Percentiles rank a stretch among this genome's conserved stretches.
Conservation (phyloP, 2,888 invertebrate species). For the Caenorhabditis doughertyi region DNA sequence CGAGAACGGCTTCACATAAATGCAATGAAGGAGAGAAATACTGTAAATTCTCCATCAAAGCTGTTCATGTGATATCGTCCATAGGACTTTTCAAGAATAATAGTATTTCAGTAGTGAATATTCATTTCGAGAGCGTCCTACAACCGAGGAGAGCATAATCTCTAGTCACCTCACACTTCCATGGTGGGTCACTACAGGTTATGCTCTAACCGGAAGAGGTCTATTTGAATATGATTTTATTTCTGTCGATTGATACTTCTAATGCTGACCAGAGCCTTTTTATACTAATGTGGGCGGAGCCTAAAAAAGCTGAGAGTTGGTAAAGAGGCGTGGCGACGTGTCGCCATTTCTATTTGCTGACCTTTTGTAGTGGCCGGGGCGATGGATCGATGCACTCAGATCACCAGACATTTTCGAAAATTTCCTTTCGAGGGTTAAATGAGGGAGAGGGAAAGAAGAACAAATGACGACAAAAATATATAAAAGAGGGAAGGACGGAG, state of each 20-base stretch:
- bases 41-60: too few species aligned
- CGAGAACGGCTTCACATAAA: too few species aligned
- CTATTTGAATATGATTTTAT: background rate
- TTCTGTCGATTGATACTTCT: background rate
- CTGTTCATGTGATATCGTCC: too few species aligned
- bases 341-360: slow-evolving; percentile 4
- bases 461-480: background rate
- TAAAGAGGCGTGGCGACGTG: slow-evolving; percentile 2
- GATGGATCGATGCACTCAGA: background rate
- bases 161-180: slow-evolving; percentile 26
- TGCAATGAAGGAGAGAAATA: too few species aligned
- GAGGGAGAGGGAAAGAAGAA: background rate
- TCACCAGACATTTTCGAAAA: background rate
- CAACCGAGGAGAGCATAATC: background rate
- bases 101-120: background rate
- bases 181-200: slow-evolving; percentile 7
- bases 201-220: background rate
- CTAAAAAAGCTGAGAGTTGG: background rate
- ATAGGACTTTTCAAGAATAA: too few species aligned
- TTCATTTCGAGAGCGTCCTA: too few species aligned
- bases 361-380: background rate
- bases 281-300: slow-evolving; percentile 19
- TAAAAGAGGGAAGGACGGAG: too few species aligned
- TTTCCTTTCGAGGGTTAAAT: background rate
- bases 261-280: background rate